phyloP scores from a whole-genome alignment of 2,888 invertebrate genomes.

The Zhuqinia jingwanae region DNA sequence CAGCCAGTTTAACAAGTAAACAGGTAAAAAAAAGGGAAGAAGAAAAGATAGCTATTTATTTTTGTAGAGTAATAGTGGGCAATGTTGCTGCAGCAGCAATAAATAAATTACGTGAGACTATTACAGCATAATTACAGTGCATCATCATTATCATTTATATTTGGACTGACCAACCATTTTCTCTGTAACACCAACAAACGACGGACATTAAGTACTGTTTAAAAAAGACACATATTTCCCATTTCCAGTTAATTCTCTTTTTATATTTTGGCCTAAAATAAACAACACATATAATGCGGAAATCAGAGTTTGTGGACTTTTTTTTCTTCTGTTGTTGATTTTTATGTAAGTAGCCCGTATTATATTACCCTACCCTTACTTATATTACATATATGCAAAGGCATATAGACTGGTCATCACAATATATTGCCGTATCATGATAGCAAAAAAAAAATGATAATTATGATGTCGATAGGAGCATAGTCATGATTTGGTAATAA shows the following conservation, averaged over 20 bases:
- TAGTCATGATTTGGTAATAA: conserved; percentile 57
- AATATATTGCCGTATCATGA: no score
- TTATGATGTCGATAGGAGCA: conserved; percentile 44
- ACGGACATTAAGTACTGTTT: conserved; percentile 64
- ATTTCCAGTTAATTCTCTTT: conserved; percentile 67
- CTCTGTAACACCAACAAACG: conserved; percentile 38
- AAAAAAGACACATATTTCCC: conserved; percentile 71
- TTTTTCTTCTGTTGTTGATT: not conserved
- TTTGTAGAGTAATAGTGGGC: no score
- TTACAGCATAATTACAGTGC: conserved; percentile 58
- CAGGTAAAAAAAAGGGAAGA: not conserved
- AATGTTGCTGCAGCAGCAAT: conserved; percentile 47
- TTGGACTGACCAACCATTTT: conserved; percentile 46
- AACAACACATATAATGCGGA: conserved; percentile 44
- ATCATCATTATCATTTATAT: conserved; percentile 28
- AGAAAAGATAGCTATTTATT: no score
- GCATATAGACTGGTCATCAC: no score
- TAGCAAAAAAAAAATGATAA: not conserved
- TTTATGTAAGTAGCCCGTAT: no score
- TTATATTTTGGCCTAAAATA: conserved; percentile 9
- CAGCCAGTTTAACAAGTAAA: not conserved
- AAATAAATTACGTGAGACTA: conserved; percentile 71
- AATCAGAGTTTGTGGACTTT: conserved; percentile 50
- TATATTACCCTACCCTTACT: no score
- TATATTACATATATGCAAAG: no score